Base-by-base conservation (phyloP, 2,797 vertebrate genomes). In the Gobio occitaniae region DNA sequence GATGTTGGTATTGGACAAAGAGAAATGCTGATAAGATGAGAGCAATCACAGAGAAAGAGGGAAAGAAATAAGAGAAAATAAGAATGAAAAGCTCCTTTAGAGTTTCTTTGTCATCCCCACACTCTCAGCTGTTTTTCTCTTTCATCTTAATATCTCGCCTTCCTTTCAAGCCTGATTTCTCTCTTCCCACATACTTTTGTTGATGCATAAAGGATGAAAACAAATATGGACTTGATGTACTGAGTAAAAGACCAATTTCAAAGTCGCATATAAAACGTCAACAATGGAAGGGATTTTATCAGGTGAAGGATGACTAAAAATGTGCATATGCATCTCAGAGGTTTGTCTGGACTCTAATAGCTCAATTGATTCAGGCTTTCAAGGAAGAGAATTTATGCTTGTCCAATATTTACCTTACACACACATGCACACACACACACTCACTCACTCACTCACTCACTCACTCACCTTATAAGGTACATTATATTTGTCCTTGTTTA, bases 191-290 rank as follows among this genome's bases (percentile, higher is more conserved):
- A 2, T 52, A 32, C 44, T 38, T 19, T 68, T 80, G 61, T 70
- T 76, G 63, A 52, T 70, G 38, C 66, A 36, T 48, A 56, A 78
- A 71, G 41, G 59, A 85, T 87, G 83, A 47, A 85, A 87, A 89
- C 75, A 63, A 85, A 87, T 41, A 29, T 80, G 69, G 59, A 77
- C 63, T 78, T 13, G 25, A 76, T 70, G n/a, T 21, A 16, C 32
- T 16, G 25, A 54, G 61, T 44, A 76, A 72, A 65, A 85, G 85
- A 88, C 80, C 47, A 72, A 19, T 54, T 54, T 80, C 32, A 65
- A 65, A 47, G 71, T 54, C 61, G 41, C 25, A 77, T 56, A 84
- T 52, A 48, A 84, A 70, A 54, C 48, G 44, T 47, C 72, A 75
- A n/a, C 56, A 61, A 16, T 32, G 41, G 81, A 66, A 10, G 38